Conservation (phyloP, 2,888 invertebrate species). For the Nemoura dubitans region DNA sequence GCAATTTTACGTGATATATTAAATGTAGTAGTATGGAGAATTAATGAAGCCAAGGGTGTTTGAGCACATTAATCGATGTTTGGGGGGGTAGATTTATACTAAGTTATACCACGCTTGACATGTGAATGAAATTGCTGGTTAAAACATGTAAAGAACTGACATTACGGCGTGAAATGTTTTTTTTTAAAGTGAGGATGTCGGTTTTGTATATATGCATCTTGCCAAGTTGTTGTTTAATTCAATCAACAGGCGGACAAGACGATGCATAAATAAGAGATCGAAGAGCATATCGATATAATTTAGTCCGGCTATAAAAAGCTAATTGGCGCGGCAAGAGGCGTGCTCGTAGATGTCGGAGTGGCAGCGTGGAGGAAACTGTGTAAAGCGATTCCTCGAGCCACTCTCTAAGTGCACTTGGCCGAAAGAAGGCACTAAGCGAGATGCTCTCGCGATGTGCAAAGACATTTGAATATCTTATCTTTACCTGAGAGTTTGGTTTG, state of each 20-base stretch:
- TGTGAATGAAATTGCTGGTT: too few species aligned
- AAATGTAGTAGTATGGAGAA: neutral
- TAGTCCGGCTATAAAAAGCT: neutral
- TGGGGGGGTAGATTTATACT: neutral
- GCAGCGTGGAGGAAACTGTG: neutral
- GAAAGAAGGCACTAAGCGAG: neutral
- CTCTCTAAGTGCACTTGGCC: neutral
- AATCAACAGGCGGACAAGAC: neutral
- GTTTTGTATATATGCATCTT: too few species aligned
- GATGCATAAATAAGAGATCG: neutral
- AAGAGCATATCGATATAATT: slow-evolving; percentile 7
- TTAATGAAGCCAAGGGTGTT: neutral
- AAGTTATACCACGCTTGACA: too few species aligned
- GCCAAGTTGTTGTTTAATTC: neutral
- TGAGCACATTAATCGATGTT: neutral
- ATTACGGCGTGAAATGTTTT: neutral
- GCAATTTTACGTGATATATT: neutral
- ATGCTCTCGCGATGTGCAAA: neutral
- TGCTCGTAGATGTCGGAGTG: neutral
- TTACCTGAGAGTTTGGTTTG: neutral
- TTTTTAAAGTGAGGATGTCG: neutral
- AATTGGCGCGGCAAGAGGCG: neutral
- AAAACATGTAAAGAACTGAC: too few species aligned
- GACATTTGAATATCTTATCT: neutral
- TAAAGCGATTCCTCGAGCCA: neutral